Evolutionary conservation across 2,113 vertebrate genomes (phyloP).

Genomic region (Gorsachius goisagi): DNA sequence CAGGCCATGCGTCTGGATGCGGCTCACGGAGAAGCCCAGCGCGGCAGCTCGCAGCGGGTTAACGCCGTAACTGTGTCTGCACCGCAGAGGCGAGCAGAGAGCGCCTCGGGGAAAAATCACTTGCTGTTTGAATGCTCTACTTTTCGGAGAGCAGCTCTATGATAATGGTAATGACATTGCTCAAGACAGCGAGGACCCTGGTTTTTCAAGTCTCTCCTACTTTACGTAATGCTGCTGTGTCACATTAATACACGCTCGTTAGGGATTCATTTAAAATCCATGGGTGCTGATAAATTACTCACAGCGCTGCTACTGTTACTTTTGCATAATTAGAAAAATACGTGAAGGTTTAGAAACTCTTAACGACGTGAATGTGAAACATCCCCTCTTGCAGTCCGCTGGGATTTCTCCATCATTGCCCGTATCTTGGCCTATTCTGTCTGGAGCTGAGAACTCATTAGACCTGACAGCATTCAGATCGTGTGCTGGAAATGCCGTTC

Average conservation of each 20-base stretch:
- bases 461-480: slow-evolving; percentile 19
- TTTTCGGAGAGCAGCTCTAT: slow-evolving; percentile 32
- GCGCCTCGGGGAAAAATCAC: not conserved
- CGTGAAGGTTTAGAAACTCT: not conserved
- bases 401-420: slow-evolving; percentile 36
- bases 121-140: slow-evolving; percentile 42
- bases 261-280: slow-evolving; percentile 33
- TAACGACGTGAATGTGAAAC: slow-evolving; percentile 25
- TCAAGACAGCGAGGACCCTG: slow-evolving; percentile 22
- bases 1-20: not conserved
- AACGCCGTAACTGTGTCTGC: not conserved
- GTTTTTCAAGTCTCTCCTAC: slow-evolving; percentile 10
- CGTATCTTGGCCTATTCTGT: slow-evolving; percentile 14
- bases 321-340: slow-evolving; percentile 27
- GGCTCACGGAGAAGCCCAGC: fast-evolving
- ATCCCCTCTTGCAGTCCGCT: not conserved
- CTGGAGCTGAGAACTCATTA: slow-evolving; percentile 41
- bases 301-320: not conserved
- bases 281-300: slow-evolving; percentile 32
- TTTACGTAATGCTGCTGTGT: slow-evolving; percentile 33
- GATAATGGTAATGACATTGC: slow-evolving; percentile 48
- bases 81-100: not conserved
- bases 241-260: slow-evolving; percentile 27
- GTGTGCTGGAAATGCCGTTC: not conserved
- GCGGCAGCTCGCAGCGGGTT: not conserved